These are phyloP conservation scores for Tipula helvola DNA, from an alignment of 2,888 invertebrate genomes.

Conservation along the genomic window DNA sequence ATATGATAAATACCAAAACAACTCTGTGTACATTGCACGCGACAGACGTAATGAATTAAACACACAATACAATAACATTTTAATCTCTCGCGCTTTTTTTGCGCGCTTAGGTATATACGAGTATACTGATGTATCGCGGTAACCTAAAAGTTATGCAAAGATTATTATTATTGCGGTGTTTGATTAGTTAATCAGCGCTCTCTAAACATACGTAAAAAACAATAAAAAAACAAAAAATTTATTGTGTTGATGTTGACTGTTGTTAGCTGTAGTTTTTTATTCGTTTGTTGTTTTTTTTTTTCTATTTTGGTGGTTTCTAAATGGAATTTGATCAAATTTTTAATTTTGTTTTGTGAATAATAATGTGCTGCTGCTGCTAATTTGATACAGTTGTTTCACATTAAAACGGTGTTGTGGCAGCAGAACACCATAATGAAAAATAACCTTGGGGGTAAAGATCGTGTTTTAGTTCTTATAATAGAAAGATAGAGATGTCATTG, in stretches of 20 bases:
- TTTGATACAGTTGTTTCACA: neutral
- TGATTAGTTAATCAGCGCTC: neutral
- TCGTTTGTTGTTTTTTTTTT: neutral
- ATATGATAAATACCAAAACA: neutral
- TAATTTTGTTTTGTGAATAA: neutral
- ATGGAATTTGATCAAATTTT: neutral
- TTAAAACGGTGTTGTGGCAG: neutral
- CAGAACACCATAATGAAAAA: neutral
- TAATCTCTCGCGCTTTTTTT: neutral
- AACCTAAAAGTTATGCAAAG: neutral
- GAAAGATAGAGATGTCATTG: neutral
- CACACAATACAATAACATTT: neutral
- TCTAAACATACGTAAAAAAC: neutral
- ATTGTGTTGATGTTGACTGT: neutral
- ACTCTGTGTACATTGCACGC: neutral
- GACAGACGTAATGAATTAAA: neutral
- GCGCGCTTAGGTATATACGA: neutral
- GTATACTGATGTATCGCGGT: neutral
- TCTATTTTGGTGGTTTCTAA: neutral
- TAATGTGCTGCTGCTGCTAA: neutral
- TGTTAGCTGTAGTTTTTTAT: neutral
- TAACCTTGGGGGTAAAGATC: neutral
- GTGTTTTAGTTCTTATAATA: neutral
- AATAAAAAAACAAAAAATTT: neutral
- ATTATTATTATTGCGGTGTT: neutral